A percentile compares a stretch with the other conserved stretches of the same genome.
Conservation (phyloP, 2,113 vertebrate genomes). For the Lethenteron camtschaticum region DNA sequence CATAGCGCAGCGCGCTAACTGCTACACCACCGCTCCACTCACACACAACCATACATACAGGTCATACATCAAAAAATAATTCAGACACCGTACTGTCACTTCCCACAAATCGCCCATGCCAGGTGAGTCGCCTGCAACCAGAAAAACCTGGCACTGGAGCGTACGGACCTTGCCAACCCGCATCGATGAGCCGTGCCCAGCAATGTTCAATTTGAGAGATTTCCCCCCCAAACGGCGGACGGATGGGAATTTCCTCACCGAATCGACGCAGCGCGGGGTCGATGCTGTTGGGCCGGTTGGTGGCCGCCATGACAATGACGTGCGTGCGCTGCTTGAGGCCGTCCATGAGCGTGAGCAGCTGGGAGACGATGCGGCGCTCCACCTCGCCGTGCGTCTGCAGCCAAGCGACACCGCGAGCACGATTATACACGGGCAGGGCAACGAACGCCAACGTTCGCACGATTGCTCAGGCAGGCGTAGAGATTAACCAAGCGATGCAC, state of each 20-base stretch:
- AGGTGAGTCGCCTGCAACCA: background rate
- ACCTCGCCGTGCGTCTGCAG: slow-evolving; percentile 18
- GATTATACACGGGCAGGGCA: too few species aligned
- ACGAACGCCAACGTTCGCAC: too few species aligned
- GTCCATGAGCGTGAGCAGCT: slow-evolving; percentile 20
- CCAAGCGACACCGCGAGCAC: background rate
- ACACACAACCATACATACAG: too few species aligned
- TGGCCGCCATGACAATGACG: slow-evolving; percentile 19
- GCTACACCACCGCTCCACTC: too few species aligned
- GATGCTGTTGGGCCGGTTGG: slow-evolving; percentile 20
- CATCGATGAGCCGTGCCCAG: background rate
- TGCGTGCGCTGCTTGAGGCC: slow-evolving; percentile 18
- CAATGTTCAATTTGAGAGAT: background rate
- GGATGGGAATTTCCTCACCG: slow-evolving; percentile 12
- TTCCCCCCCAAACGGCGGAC: background rate
- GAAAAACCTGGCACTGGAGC: background rate
- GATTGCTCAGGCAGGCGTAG: too few species aligned
- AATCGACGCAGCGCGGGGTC: slow-evolving; percentile 21
- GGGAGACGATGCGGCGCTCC: slow-evolving; percentile 19
- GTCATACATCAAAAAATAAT: too few species aligned
- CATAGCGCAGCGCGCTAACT: too few species aligned
- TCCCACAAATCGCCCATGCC: too few species aligned
- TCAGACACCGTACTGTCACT: too few species aligned
- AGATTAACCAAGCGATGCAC: too few species aligned
- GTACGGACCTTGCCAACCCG: too few species aligned